Base-by-base conservation (phyloP, 2,888 invertebrate genomes). In the Dastarcus helophoroides region DNA sequence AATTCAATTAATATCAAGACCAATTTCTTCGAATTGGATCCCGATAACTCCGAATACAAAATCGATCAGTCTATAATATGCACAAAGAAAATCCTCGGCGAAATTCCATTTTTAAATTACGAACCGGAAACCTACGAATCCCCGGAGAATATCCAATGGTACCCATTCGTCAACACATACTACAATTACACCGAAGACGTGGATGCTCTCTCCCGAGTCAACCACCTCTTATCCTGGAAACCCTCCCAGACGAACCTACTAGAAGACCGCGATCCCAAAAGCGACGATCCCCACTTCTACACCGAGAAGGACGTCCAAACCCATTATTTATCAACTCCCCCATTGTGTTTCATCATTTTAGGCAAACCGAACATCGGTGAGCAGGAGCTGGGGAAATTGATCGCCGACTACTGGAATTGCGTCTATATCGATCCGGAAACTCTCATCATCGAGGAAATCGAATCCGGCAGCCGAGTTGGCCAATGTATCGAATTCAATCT, bases 311-410 rank as follows among this genome's bases (percentile, higher is more conserved):
- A 65, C 41, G 65, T 69, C 2, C 69, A 68, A 48, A 56, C 62
- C 39, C 48, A 59, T 14, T 69, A 64, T 41, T 52, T 76, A 4
- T 48, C 48, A 22, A 53, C 59, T 2, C 64, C 64, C 33, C 75
- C 78, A 5, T 61, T 67, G 5, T 69, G 65, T 28, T 76, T 73
- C 47, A 45, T 73, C 22, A 67, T 78, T 38, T 45, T 75, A 14
- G 68, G 74, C 1, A 76, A 77, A 60, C 70, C 73, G 2, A 70
- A 67, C 3, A 50, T 67, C 13, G 68, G 67, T 14, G 60, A 65
- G 26, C 60, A 60, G 34, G 54, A 60, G 32, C 51, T 79, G 5
- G 76, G 71, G 5, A 66, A 68, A 55, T 51, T 62, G 26, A 46
- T 78, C 23, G 64, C 76, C 0, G 64, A 71, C 30, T 63, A 69